phyloP scores from a whole-genome alignment of 2,797 vertebrate species.

The Melanotaenia maccullochi region DNA sequence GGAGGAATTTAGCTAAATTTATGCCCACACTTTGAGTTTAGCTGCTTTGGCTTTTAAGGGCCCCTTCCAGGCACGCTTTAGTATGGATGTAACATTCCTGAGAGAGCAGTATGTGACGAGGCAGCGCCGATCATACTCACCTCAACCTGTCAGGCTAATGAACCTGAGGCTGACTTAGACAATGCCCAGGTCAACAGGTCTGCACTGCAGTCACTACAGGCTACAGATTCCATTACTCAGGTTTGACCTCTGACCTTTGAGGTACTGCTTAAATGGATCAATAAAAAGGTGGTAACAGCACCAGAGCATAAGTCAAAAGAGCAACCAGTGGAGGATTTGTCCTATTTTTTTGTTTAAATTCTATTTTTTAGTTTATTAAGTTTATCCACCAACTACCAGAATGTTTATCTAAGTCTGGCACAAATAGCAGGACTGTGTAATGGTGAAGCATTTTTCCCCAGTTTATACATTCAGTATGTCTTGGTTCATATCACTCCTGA shows the following conservation, averaged over 20 bases:
- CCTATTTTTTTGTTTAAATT: not conserved
- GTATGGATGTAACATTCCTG: constrained; percentile 63
- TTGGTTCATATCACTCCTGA: too few relatives aligned
- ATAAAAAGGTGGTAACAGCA: constrained; percentile 49
- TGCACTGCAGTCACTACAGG: constrained; percentile 63
- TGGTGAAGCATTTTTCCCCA: too few relatives aligned
- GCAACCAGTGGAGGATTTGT: not conserved
- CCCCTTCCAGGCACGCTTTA: constrained; percentile 61
- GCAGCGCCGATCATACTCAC: constrained; percentile 63
- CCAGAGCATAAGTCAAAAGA: constrained; percentile 30
- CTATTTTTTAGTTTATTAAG: not conserved
- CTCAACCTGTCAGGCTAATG: constrained; percentile 68
- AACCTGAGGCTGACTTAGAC: constrained; percentile 68
- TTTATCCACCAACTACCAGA: not conserved
- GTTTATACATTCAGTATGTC: too few relatives aligned
- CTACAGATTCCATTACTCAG: constrained; percentile 68
- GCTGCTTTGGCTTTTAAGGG: constrained; percentile 44
- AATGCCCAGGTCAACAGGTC: constrained; percentile 73
- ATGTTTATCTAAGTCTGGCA: not conserved
- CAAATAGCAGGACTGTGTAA: not conserved
- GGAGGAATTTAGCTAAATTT: constrained; percentile 50
- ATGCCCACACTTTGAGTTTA: constrained; percentile 53
- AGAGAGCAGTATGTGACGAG: constrained; percentile 58
- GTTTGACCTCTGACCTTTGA: constrained; percentile 64
- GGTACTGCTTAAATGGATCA: constrained; percentile 49